Evolutionary conservation across 2,888 invertebrate species (phyloP).

Genomic region (Mesopsocus fuscifrons): DNA sequence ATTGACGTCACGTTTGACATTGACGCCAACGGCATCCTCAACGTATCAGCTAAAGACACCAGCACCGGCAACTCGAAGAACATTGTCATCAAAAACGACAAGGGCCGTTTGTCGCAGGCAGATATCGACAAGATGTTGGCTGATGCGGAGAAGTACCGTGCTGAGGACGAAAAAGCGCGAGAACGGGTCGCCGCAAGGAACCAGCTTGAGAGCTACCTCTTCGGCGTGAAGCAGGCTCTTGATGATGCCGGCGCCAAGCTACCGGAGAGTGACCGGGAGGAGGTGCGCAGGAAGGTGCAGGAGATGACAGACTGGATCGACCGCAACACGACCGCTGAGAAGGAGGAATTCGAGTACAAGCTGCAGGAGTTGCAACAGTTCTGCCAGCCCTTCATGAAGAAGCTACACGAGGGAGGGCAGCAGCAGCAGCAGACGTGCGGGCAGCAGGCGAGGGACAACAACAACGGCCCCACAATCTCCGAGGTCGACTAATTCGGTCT

Average conservation of each 20-base stretch:
- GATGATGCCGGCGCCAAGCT: constrained; percentile 24
- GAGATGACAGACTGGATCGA: constrained; percentile 28
- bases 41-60: constrained; percentile 26
- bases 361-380: constrained; percentile 25
- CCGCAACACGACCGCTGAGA: constrained; percentile 27
- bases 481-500: constrained; percentile 8
- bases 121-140: constrained; percentile 28
- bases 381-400: constrained; percentile 26
- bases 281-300: constrained; percentile 21
- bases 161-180: constrained; percentile 23
- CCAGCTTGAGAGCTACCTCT: constrained; percentile 25
- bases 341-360: constrained; percentile 26
- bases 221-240: constrained; percentile 22
- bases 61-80: constrained; percentile 26
- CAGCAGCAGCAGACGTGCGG: neutral
- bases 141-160: constrained; percentile 24
- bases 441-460: neutral
- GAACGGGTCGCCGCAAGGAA: constrained; percentile 28
- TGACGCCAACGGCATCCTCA: no score
- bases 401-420: constrained; percentile 23
- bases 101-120: constrained; percentile 27
- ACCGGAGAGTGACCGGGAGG: constrained; percentile 23
- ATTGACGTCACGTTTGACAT: constrained; percentile 23
- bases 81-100: constrained; percentile 30
- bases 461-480: neutral